Conservation (phyloP, 2,113 vertebrate species). For the Alces alces region DNA sequence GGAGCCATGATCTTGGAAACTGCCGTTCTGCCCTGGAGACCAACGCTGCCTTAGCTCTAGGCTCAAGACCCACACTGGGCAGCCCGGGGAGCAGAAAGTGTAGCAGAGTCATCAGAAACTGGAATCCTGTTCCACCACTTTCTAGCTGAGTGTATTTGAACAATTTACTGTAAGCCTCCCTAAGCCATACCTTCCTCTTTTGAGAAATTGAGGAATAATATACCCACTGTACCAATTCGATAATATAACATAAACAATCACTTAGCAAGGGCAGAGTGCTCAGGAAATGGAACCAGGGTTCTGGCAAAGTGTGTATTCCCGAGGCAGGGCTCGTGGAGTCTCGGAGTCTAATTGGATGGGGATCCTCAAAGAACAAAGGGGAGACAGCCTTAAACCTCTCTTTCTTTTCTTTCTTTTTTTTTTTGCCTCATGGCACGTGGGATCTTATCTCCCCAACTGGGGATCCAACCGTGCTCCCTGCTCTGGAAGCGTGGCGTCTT, state of each 20-base stretch:
- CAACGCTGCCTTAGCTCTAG: background rate
- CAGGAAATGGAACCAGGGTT: background rate
- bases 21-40: background rate
- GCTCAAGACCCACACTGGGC: background rate
- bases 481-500: background rate
- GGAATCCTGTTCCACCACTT: background rate
- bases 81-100: background rate
- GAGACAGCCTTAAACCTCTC: background rate
- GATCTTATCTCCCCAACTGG: background rate
- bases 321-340: background rate
- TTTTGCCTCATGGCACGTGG: background rate
- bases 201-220: conserved; percentile 11
- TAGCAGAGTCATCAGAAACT: background rate
- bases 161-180: background rate
- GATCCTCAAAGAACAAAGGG: background rate
- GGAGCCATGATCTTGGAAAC: background rate
- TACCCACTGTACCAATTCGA: background rate
- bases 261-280: background rate
- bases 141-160: background rate
- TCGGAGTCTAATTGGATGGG: background rate
- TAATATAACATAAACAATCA: background rate
- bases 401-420: background rate
- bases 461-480: background rate
- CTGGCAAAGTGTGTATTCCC: background rate
- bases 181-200: conserved; percentile 9